Base-by-base conservation (phyloP, 2,797 vertebrate genomes). In the Sorex maritimensis region DNA sequence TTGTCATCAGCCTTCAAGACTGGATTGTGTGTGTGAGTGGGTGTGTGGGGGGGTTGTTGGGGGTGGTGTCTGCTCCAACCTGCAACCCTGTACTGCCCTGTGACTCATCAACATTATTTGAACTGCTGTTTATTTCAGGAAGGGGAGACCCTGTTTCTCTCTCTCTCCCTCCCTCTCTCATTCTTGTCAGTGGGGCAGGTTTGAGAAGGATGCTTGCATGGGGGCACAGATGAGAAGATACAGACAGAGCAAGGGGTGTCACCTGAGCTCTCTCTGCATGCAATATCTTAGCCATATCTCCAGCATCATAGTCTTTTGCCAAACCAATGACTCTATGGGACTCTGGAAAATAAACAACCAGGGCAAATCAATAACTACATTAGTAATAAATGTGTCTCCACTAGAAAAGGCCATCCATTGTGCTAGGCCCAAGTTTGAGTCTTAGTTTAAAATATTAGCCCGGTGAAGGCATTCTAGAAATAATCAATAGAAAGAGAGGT, bases 331-430 rank as follows among this genome's bases (percentile, higher is more conserved):
- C 94, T 96, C 95, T 90, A 86, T 88, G 93, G 79, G 67, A 93
- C 90, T 97, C 77, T 61, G 83, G 95, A 95, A 97, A 97, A 96
- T 91, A 96, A 95, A 94, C 88, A 95, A 90, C 95, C 94, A 87
- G 44, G 46, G 38, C 82, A 94, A 86, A 97, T 98, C 96, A 92
- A 97, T 98, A 95, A 95, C 96, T 96, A 73, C 84, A 89, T 96
- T 95, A 95, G 93, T 95, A 98, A 97, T 94, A 96, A 97, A 96
- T 83, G 84, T 90, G 74, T 88, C 38, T 97, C 86, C 68, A 90
- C 63, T 92, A 90, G 86, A 92, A 86, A 65, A 94, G 88, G 80
- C 63, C 89, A 95, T 93, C 52, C 26, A 23, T 95, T 95, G 83
- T 93, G 44, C 80, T 97, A 93, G 88, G 81, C 78, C 94, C 63